phyloP scores from a whole-genome alignment of 2,113 vertebrate species.

The Oplegnathus fasciatus region DNA sequence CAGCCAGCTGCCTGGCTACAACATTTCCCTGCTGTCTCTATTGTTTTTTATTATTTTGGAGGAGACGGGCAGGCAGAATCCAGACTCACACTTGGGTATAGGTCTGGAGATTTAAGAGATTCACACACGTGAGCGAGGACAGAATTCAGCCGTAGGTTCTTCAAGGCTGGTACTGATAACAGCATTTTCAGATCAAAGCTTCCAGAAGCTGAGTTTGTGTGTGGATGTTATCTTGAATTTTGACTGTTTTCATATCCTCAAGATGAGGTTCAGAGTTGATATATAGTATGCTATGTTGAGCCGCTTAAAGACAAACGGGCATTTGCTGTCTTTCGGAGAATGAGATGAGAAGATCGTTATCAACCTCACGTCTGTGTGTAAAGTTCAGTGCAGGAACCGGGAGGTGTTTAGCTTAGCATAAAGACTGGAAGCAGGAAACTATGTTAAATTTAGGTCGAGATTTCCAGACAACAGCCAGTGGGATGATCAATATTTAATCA shows the following conservation, averaged over 20 bases:
- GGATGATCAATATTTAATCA: no score
- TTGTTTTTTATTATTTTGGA: conserved; percentile 11
- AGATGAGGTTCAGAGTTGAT: background rate
- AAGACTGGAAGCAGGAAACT: background rate
- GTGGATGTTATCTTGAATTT: background rate
- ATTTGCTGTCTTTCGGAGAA: no score
- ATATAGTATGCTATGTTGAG: no score
- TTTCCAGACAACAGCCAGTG: no score
- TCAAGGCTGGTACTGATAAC: background rate
- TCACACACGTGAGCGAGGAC: fast-evolving
- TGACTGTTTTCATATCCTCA: background rate
- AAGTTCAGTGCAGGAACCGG: background rate
- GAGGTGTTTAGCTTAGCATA: background rate
- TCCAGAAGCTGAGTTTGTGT: background rate
- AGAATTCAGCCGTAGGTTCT: background rate
- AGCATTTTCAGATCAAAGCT: conserved; percentile 9
- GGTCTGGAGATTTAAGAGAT: background rate
- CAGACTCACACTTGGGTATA: background rate
- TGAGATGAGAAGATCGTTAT: background rate
- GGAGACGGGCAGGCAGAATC: background rate
- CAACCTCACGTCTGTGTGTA: background rate
- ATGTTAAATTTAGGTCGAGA: no score
- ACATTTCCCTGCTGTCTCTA: background rate
- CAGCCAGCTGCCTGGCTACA: conserved; percentile 7
- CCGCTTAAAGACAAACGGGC: background rate